phyloP scores from a whole-genome alignment of 2,888 invertebrate genomes.

The Melipona beecheii region DNA sequence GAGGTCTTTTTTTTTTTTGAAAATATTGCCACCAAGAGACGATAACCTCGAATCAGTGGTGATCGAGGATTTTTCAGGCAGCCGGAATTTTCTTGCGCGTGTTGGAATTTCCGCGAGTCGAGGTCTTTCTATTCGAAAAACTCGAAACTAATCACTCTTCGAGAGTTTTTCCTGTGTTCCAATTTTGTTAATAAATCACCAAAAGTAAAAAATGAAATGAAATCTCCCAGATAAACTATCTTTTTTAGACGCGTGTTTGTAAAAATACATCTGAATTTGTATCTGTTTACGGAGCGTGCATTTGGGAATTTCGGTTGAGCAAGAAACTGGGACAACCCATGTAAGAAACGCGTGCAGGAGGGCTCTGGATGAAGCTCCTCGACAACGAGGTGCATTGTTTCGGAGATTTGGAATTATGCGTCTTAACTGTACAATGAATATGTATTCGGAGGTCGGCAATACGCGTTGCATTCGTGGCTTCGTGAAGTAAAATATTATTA shows the following conservation, averaged over 20 bases:
- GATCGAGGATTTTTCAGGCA: background rate
- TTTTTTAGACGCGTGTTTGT: background rate
- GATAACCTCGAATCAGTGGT: background rate
- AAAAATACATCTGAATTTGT: background rate
- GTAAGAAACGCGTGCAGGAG: background rate
- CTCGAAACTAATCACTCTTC: too few species aligned
- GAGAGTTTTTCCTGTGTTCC: too few species aligned
- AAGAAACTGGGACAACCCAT: background rate
- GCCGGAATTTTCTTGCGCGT: background rate
- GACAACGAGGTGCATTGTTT: background rate
- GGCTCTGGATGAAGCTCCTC: background rate
- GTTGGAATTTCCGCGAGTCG: too few species aligned
- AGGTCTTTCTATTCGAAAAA: too few species aligned
- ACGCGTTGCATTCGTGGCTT: background rate
- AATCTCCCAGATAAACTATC: too few species aligned
- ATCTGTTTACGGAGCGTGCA: background rate
- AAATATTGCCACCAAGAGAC: constrained; percentile 39
- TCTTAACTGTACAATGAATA: background rate
- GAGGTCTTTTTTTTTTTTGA: constrained; percentile 24
- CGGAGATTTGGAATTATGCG: background rate
- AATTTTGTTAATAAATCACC: too few species aligned
- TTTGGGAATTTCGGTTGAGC: background rate
- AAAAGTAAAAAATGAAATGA: too few species aligned
- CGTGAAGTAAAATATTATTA: background rate
- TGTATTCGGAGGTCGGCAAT: background rate